Conservation (phyloP, 1,140 invertebrate species). For the Formica exsecta region DNA sequence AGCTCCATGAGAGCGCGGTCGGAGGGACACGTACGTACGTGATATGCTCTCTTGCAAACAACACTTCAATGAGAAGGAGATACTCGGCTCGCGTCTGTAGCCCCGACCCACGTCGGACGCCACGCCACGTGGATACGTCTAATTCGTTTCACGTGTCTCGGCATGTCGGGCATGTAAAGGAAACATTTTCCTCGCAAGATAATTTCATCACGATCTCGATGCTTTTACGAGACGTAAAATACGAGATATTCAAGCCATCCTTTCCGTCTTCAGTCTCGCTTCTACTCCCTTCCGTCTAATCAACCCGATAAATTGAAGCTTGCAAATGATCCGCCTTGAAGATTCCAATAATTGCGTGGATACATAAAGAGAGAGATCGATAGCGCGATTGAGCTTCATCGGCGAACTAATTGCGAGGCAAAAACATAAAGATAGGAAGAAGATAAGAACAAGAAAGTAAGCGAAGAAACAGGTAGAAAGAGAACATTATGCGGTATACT, state of each 20-base stretch:
- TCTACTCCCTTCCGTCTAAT: constrained; percentile 66
- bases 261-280: background rate
- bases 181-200: constrained; percentile 55
- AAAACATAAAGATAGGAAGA: constrained; percentile 19
- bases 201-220: constrained; percentile 37
- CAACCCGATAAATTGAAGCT: constrained; percentile 79
- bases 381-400: background rate
- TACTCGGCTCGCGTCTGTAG: constrained; percentile 41
- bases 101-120: constrained; percentile 47
- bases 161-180: constrained; percentile 38
- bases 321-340: constrained; percentile 80
- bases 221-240: constrained; percentile 9
- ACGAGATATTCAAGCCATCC: background rate
- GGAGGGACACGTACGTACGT: constrained; percentile 62
- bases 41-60: constrained; percentile 70
- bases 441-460: constrained; percentile 5
- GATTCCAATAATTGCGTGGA: constrained; percentile 79
- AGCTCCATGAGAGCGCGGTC: constrained; percentile 55
- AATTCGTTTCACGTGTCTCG: constrained; percentile 58
- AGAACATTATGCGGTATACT: constrained; percentile 28
- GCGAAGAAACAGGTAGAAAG: constrained; percentile 41
- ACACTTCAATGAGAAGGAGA: constrained; percentile 62
- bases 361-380: background rate
- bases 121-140: constrained; percentile 57
- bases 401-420: constrained; percentile 63